Percentiles rank a stretch among this genome's conserved stretches.
These are phyloP conservation scores for Illadopsis cleaveri DNA, from an alignment of 2,113 vertebrate species.

Conservation along the genomic window DNA sequence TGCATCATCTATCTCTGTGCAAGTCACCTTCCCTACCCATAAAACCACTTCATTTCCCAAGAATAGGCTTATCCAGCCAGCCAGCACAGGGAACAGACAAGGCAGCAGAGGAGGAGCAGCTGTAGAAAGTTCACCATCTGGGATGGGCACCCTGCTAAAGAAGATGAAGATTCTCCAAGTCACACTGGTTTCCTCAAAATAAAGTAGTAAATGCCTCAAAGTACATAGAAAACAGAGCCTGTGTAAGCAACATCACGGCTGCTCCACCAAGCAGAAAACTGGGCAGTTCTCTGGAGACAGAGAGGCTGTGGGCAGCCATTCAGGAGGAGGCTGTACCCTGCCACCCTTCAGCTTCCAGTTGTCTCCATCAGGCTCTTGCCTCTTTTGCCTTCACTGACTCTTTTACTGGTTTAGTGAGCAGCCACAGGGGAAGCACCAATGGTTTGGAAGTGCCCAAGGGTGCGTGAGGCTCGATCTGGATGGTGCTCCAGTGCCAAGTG, in stretches of 20 bases:
- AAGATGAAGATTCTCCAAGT: not conserved
- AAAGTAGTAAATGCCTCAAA: not conserved
- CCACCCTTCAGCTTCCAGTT: not conserved
- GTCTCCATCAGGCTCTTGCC: not conserved
- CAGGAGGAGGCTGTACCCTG: not conserved
- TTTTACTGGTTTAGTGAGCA: not conserved
- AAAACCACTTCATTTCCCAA: not conserved
- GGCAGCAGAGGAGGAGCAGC: not conserved
- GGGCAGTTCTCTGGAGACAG: not conserved
- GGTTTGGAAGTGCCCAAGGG: not conserved
- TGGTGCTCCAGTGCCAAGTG: fast-evolving
- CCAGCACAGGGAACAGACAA: not conserved
- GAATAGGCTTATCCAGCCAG: not conserved
- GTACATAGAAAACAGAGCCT: not conserved
- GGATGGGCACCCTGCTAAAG: not conserved
- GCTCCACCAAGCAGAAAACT: not conserved
- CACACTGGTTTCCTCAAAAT: not conserved
- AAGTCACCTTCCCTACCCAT: not conserved
- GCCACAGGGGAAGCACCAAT: fast-evolving
- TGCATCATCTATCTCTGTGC: fast-evolving
- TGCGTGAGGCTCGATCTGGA: not conserved
- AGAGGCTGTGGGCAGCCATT: not conserved
- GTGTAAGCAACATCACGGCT: fast-evolving
- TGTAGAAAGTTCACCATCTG: not conserved
- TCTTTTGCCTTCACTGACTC: not conserved